A percentile compares a stretch with the other conserved stretches of the same genome.
Evolutionary conservation across 92 coral and sea anemone species (phyloP).

Genomic region (Zoanthus sociatus): DNA sequence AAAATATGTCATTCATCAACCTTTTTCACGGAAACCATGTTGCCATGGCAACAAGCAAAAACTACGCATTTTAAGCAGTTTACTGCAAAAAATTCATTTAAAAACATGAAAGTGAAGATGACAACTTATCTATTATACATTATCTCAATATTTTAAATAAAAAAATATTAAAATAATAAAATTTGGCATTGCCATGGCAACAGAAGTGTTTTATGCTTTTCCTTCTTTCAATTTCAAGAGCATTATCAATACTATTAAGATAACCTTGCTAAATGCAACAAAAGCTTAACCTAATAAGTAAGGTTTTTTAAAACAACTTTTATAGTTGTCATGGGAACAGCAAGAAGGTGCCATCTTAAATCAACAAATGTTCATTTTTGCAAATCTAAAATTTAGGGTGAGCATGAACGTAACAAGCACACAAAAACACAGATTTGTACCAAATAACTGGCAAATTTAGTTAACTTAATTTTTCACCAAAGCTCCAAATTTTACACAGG

Average conservation of each 20-base stretch:
- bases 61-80: slow-evolving; percentile 7
- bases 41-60: slow-evolving; percentile 25
- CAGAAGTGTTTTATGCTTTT: background rate
- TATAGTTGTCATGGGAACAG: slow-evolving; percentile 11
- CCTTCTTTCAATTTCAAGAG: background rate
- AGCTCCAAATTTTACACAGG: slow-evolving; percentile 17
- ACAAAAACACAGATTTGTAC: background rate
- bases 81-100: slow-evolving; percentile 5
- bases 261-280: slow-evolving; percentile 9
- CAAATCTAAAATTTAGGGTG: slow-evolving; percentile 2
- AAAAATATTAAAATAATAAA: background rate
- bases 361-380: slow-evolving; percentile 1
- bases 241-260: slow-evolving; percentile 14
- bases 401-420: slow-evolving; percentile 17
- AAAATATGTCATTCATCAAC: slow-evolving; percentile 4
- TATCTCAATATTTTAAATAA: background rate
- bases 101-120: slow-evolving; percentile 6
- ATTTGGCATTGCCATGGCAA: slow-evolving; percentile 3
- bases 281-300: slow-evolving; percentile 12
- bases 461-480: slow-evolving; percentile 4
- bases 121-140: background rate
- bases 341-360: slow-evolving; percentile 10
- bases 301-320: background rate
- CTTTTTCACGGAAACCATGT: slow-evolving; percentile 15
- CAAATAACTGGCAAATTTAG: slow-evolving; percentile 7